phyloP scores from a whole-genome alignment of 2,797 vertebrate genomes.

The Dallia pectoralis region DNA sequence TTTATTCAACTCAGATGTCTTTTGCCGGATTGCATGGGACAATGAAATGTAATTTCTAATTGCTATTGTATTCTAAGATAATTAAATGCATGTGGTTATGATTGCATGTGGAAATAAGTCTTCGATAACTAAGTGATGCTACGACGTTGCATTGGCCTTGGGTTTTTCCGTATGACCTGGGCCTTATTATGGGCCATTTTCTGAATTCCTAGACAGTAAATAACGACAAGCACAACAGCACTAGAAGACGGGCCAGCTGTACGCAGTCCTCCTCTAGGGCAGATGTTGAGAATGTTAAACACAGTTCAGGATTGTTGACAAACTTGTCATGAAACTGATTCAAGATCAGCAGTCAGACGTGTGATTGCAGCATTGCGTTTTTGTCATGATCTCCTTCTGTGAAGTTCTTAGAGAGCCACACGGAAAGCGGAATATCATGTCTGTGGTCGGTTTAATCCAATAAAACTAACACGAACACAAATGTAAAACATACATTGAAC shows the following conservation, averaged over 20 bases:
- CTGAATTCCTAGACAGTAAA: slow-evolving; percentile 9
- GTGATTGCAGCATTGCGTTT: slow-evolving; percentile 19
- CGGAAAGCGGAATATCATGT: no score
- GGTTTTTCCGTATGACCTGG: neutral
- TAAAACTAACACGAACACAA: no score
- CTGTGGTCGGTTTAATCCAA: no score
- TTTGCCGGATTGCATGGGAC: neutral
- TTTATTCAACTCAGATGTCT: neutral
- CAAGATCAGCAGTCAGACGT: neutral
- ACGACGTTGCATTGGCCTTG: neutral
- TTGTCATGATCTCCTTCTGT: no score
- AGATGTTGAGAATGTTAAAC: slow-evolving; percentile 50
- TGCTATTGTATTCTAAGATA: neutral
- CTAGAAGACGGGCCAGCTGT: neutral
- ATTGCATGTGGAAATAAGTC: neutral
- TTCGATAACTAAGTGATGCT: neutral
- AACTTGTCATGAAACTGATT: neutral
- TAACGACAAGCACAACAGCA: neutral
- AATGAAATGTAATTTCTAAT: neutral
- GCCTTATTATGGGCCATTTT: neutral
- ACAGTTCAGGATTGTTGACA: slow-evolving; percentile 45
- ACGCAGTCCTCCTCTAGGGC: slow-evolving; percentile 20
- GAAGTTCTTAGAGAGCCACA: no score
- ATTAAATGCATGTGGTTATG: neutral
- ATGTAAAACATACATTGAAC: no score